Evolutionary conservation across 1,140 invertebrate species (phyloP).

Genomic region (Drosophila triauraria): DNA sequence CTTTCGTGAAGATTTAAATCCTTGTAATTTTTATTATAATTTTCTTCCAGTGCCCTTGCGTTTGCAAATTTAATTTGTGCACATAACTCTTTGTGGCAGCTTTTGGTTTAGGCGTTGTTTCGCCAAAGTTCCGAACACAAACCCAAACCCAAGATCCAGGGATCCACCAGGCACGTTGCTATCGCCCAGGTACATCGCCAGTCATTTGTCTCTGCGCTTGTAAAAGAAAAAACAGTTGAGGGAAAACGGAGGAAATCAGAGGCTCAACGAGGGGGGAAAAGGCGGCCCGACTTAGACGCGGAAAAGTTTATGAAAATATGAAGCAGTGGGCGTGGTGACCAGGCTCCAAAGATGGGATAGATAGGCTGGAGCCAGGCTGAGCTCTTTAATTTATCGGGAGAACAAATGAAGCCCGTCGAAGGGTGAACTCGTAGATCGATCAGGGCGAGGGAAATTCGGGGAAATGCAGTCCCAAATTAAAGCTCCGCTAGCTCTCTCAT

Average conservation of each 20-base stretch:
- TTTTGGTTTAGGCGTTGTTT: constrained; percentile 65
- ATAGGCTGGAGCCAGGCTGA: constrained; percentile 16
- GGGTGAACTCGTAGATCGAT: not conserved
- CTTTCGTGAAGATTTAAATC: not conserved
- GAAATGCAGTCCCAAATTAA: constrained; percentile 28
- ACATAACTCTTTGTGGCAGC: constrained; percentile 80
- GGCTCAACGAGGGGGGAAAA: not conserved
- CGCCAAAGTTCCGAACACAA: constrained; percentile 36
- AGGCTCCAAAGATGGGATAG: constrained; percentile 27
- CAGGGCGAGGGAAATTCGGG: constrained; percentile 20
- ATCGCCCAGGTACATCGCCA: constrained; percentile 64
- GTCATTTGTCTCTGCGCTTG: constrained; percentile 80
- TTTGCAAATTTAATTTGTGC: constrained; percentile 80
- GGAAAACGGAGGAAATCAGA: not conserved
- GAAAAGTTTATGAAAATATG: constrained; percentile 64
- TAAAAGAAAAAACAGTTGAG: constrained; percentile 51
- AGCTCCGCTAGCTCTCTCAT: constrained; percentile 10
- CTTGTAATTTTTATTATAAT: not conserved
- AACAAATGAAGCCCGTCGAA: constrained; percentile 30
- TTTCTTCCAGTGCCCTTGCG: constrained; percentile 29
- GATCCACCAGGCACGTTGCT: constrained; percentile 31
- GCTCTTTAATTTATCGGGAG: constrained; percentile 63
- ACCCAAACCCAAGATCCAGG: constrained; percentile 22
- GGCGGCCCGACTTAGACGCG: constrained; percentile 48
- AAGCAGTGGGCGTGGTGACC: constrained; percentile 67